Percentiles rank a stretch among this genome's conserved stretches.
phyloP scores from a whole-genome alignment of 2,797 vertebrate genomes.

The Pitangus sulphuratus region DNA sequence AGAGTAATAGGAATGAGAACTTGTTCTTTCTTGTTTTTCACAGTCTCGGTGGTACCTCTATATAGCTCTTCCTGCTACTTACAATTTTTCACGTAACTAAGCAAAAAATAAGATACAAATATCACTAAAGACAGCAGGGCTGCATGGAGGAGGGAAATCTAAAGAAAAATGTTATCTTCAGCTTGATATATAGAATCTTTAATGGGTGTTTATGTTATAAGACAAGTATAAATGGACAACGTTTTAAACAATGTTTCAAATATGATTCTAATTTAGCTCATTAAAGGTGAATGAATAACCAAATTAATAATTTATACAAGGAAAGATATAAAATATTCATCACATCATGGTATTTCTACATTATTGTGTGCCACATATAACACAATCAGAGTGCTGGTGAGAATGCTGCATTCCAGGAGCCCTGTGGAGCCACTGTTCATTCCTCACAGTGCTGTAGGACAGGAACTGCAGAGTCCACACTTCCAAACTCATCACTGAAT shows the following conservation, averaged over 20 bases:
- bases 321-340: slow-evolving; percentile 41
- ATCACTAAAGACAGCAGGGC: background rate
- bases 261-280: slow-evolving; percentile 26
- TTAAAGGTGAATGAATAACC: slow-evolving; percentile 47
- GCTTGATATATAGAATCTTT: background rate
- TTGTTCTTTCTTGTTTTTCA: background rate
- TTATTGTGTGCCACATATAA: background rate
- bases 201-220: background rate
- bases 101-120: background rate
- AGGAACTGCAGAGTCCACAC: background rate
- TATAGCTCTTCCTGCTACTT: background rate
- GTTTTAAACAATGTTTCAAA: slow-evolving; percentile 13
- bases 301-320: slow-evolving; percentile 14
- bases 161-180: background rate
- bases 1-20: background rate
- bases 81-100: background rate
- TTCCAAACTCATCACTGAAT: background rate
- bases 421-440: background rate
- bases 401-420: background rate
- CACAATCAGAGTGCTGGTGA: background rate
- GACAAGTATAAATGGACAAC: background rate
- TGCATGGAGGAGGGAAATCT: fast-evolving
- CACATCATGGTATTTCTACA: background rate
- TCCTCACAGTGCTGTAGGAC: background rate
- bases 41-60: background rate